These are phyloP conservation scores for Austrolebias charrua DNA, from an alignment of 2,797 vertebrate genomes.

Conservation along the genomic window DNA sequence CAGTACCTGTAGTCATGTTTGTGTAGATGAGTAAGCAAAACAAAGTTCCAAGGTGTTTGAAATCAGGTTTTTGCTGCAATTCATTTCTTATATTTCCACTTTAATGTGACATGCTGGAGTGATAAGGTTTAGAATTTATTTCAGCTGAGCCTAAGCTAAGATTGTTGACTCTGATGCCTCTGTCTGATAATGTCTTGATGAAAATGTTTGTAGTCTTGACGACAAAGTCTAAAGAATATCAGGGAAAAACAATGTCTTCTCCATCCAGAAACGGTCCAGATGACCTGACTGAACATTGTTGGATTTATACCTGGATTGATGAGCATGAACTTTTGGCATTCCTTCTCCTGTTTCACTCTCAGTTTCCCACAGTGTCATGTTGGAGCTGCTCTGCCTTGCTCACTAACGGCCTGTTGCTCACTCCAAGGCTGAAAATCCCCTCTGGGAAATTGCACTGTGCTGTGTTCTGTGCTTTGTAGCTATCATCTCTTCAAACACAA, in stretches of 20 bases:
- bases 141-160: no score
- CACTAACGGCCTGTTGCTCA: constrained; percentile 38
- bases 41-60: background rate
- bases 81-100: background rate
- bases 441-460: constrained; percentile 14
- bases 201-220: background rate
- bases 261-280: no score
- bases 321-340: no score
- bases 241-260: background rate
- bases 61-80: background rate
- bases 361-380: constrained; percentile 63
- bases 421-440: constrained; percentile 32
- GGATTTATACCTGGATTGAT: no score
- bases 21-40: background rate
- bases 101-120: background rate
- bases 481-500: background rate
- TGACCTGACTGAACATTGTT: no score
- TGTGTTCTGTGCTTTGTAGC: constrained; percentile 13
- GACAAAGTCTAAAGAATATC: background rate
- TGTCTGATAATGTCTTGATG: background rate
- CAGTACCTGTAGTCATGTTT: no score
- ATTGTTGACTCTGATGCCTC: background rate
- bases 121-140: background rate
- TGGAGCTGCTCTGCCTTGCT: constrained; percentile 42
- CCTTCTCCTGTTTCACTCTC: constrained; percentile 11